Conservation (phyloP, 2,888 invertebrate species). For the Lasiommata megera region DNA sequence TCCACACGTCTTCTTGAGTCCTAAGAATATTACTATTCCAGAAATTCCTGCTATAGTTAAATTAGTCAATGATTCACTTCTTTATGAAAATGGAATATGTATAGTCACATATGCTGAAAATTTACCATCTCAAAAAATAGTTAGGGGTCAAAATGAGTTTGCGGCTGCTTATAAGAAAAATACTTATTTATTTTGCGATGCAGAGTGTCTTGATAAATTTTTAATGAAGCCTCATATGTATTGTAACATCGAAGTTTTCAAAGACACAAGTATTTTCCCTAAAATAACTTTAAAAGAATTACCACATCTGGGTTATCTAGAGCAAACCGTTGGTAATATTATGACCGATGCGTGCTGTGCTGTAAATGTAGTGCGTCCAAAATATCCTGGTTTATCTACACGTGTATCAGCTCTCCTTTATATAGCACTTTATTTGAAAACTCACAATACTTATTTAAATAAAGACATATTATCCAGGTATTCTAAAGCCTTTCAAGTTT, state of each 20-base stretch:
- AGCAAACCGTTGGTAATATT: conserved; percentile 79
- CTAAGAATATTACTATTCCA: conserved; percentile 56
- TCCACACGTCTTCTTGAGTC: conserved; percentile 61
- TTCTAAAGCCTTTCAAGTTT: conserved; percentile 53
- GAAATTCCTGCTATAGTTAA: conserved; percentile 73
- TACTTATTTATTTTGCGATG: conserved; percentile 80
- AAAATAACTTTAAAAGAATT: conserved; percentile 67
- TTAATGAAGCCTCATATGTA: conserved; percentile 73
- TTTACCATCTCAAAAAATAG: conserved; percentile 67
- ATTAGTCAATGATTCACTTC: conserved; percentile 54
- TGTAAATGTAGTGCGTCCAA: conserved; percentile 77
- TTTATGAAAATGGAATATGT: conserved; percentile 81
- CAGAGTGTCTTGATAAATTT: conserved; percentile 76
- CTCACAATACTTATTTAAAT: conserved; percentile 61
- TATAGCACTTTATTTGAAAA: conserved; percentile 81
- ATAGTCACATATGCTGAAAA: conserved; percentile 82
- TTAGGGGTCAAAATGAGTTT: conserved; percentile 63
- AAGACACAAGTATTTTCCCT: conserved; percentile 54
- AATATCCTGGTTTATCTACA: conserved; percentile 80
- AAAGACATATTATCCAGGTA: conserved; percentile 51
- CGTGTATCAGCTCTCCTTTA: conserved; percentile 76
- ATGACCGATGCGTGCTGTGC: conserved; percentile 78
- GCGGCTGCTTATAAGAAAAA: conserved; percentile 73
- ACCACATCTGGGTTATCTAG: conserved; percentile 82
- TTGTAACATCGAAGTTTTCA: conserved; percentile 67